phyloP scores from a whole-genome alignment of 1,140 invertebrate genomes.

The Adelges cooleyi region DNA sequence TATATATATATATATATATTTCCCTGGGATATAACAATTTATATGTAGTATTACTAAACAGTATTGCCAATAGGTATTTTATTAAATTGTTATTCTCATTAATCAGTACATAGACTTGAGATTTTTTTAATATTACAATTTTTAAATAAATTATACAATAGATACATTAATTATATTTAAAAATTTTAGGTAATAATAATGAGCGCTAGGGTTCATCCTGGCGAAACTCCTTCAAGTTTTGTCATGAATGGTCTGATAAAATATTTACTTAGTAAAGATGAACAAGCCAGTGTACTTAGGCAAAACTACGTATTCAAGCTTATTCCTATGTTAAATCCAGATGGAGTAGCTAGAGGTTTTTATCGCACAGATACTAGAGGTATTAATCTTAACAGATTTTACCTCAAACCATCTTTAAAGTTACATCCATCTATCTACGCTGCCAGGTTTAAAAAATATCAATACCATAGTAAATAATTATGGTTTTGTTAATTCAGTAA shows the following conservation, averaged over 20 bases:
- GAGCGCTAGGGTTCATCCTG: slow-evolving; percentile 82
- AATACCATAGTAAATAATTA: not conserved
- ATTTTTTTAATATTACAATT: no score
- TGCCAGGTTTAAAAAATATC: slow-evolving; percentile 42
- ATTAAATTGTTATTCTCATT: no score
- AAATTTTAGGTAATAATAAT: slow-evolving; percentile 61
- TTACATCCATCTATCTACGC: slow-evolving; percentile 76
- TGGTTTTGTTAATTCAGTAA: not conserved
- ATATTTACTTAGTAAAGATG: slow-evolving; percentile 60
- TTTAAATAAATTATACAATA: no score
- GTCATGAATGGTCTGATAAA: slow-evolving; percentile 85
- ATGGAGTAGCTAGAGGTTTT: slow-evolving; percentile 79
- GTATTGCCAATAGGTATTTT: no score
- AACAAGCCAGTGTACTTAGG: slow-evolving; percentile 57
- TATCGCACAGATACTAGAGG: slow-evolving; percentile 82
- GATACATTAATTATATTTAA: not conserved
- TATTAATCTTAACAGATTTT: slow-evolving; percentile 80
- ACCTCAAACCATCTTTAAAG: slow-evolving; percentile 58
- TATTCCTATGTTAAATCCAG: slow-evolving; percentile 85
- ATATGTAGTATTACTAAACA: no score
- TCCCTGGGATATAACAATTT: no score
- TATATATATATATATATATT: not conserved
- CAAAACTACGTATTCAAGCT: slow-evolving; percentile 80
- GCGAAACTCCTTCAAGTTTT: slow-evolving; percentile 88
- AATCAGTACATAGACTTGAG: no score